Conservation (phyloP, 2,888 invertebrate species). For the Perizoma affinitatum region DNA sequence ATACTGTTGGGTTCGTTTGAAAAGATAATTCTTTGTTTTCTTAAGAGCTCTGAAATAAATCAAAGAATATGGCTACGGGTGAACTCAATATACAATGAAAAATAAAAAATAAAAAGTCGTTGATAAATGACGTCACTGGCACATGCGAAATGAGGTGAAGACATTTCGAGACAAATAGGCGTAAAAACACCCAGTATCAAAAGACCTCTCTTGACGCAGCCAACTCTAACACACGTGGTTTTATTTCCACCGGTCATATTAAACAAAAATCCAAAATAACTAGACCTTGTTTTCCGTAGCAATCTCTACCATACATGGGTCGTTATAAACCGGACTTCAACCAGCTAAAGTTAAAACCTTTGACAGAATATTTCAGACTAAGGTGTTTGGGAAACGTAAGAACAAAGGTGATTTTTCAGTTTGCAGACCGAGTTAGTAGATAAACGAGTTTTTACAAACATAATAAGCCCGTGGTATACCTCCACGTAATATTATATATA, state of each 20-base stretch:
- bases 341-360: not conserved
- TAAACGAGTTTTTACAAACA: too few species aligned
- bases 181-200: slow-evolving; percentile 4
- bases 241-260: slow-evolving; percentile 1
- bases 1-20: too few species aligned
- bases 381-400: not conserved
- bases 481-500: too few species aligned
- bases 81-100: not conserved
- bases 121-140: slow-evolving; percentile 12
- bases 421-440: too few species aligned
- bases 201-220: slow-evolving; percentile 2
- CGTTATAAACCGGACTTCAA: not conserved
- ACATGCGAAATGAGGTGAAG: slow-evolving; percentile 22
- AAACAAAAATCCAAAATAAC: not conserved
- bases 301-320: not conserved
- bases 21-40: not conserved
- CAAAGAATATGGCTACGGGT: not conserved
- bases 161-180: slow-evolving; percentile 11
- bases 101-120: slow-evolving; percentile 11
- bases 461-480: too few species aligned
- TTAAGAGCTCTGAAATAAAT: slow-evolving; percentile 6
- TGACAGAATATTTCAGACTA: not conserved
- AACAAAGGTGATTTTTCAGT: not conserved
- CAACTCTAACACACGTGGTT: slow-evolving; percentile 3
- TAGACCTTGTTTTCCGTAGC: not conserved